Percentiles rank a stretch among this genome's conserved stretches.
Conservation (phyloP, 2,888 invertebrate species). For the Calameuta pallipes region DNA sequence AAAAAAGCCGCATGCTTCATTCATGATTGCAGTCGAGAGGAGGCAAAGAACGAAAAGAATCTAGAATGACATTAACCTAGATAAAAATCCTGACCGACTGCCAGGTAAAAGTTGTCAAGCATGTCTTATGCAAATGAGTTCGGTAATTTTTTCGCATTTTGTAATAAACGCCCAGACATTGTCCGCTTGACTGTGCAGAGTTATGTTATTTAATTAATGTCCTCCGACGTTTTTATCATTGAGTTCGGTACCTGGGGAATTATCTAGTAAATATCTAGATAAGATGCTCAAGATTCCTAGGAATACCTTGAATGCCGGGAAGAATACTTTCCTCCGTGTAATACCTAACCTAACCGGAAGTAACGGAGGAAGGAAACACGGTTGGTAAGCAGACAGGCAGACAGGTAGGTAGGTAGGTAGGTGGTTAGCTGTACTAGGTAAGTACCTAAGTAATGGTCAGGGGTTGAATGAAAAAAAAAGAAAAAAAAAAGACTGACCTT, state of each 20-base stretch:
- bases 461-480: not conserved
- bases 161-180: not conserved
- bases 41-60: not conserved
- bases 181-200: not conserved
- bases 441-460: not conserved
- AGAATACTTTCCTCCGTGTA: not conserved
- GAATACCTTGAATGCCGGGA: not conserved
- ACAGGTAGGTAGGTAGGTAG: not conserved
- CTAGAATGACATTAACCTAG: not conserved
- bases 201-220: not conserved
- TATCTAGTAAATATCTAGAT: not conserved
- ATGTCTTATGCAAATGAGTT: not conserved
- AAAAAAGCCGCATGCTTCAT: not conserved
- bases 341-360: not conserved
- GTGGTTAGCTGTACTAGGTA: not conserved
- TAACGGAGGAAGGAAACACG: not conserved
- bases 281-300: not conserved
- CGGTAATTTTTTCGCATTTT: not conserved
- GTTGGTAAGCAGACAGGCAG: not conserved
- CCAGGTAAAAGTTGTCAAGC: not conserved
- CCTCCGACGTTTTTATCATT: not conserved
- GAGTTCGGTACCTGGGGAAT: not conserved
- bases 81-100: not conserved
- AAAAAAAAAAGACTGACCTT: not conserved
- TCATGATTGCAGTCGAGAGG: not conserved